Percentiles rank a stretch among this genome's conserved stretches.
phyloP scores from a whole-genome alignment of 1,140 invertebrate species.

The Sweltsa coloradensis region DNA sequence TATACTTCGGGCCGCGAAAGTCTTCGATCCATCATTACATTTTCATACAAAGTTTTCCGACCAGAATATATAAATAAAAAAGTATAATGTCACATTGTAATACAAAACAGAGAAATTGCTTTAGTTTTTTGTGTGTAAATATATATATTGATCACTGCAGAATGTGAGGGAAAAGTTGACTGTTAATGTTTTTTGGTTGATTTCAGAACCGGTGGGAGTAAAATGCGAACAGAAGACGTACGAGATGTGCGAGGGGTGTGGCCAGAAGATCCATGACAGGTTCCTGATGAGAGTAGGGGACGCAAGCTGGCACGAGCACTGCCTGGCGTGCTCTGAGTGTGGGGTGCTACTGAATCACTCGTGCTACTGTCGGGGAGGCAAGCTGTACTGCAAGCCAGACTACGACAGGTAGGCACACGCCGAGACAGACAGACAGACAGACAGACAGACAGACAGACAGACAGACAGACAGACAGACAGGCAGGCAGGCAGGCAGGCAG shows the following conservation, averaged over 20 bases:
- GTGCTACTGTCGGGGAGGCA: constrained; percentile 82
- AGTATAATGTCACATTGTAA: too few species aligned
- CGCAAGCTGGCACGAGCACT: constrained; percentile 82
- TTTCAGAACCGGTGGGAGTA: too few species aligned
- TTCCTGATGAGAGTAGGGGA: constrained; percentile 88
- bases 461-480: constrained; percentile 19
- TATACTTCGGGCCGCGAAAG: too few species aligned
- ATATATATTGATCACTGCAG: too few species aligned
- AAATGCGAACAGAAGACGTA: constrained; percentile 1
- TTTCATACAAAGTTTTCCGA: too few species aligned
- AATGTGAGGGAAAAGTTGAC: too few species aligned
- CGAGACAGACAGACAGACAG: constrained; percentile 6
- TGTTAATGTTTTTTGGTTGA: too few species aligned
- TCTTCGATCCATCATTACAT: too few species aligned
- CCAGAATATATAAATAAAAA: too few species aligned
- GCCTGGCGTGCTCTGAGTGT: constrained; percentile 82
- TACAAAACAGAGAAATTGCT: too few species aligned
- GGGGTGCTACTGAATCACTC: constrained; percentile 71
- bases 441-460: constrained; percentile 18
- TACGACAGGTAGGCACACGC: constrained; percentile 62
- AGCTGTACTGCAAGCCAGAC: constrained; percentile 90
- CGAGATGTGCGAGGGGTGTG: constrained; percentile 76
- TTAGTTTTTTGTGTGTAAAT: too few species aligned
- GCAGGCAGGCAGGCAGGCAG: constrained; percentile 17
- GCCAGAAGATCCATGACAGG: constrained; percentile 80